phyloP scores from a whole-genome alignment of 2,797 vertebrate genomes.

The Sandelia bainsii region DNA sequence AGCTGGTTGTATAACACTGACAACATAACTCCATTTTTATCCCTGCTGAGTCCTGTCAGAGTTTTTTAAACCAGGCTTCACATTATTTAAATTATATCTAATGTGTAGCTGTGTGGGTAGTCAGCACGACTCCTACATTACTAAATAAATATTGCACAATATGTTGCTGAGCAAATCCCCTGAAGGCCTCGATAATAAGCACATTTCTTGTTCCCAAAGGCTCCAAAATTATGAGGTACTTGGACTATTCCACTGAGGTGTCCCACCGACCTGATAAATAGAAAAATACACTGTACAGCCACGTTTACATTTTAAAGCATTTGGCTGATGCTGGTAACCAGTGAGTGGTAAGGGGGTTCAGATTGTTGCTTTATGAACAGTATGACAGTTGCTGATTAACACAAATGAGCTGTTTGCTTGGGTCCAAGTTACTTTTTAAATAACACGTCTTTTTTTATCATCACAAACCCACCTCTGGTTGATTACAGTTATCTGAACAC shows the following conservation, averaged over 20 bases:
- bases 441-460: too few relatives aligned
- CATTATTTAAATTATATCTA: not conserved
- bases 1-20: too few relatives aligned
- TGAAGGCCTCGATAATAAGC: not conserved
- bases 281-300: slow-evolving; percentile 27
- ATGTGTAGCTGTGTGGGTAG: not conserved
- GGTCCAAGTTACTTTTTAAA: not conserved
- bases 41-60: not conserved
- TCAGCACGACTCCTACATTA: not conserved
- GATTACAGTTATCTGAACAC: too few relatives aligned
- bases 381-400: slow-evolving; percentile 9
- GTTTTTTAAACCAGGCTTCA: not conserved
- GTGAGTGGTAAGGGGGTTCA: slow-evolving; percentile 1
- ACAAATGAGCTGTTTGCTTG: not conserved
- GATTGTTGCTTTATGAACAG: slow-evolving; percentile 1
- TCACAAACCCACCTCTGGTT: too few relatives aligned
- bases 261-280: slow-evolving; percentile 27
- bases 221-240: slow-evolving; percentile 13
- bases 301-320: slow-evolving; percentile 35
- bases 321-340: slow-evolving; percentile 11
- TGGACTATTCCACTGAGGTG: slow-evolving; percentile 24
- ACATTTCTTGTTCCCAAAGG: slow-evolving; percentile 18
- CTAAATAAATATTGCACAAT: slow-evolving; percentile 20
- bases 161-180: slow-evolving; percentile 9
- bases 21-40: not conserved